Conservation (phyloP, 2,888 invertebrate species). For the Dione juno region DNA sequence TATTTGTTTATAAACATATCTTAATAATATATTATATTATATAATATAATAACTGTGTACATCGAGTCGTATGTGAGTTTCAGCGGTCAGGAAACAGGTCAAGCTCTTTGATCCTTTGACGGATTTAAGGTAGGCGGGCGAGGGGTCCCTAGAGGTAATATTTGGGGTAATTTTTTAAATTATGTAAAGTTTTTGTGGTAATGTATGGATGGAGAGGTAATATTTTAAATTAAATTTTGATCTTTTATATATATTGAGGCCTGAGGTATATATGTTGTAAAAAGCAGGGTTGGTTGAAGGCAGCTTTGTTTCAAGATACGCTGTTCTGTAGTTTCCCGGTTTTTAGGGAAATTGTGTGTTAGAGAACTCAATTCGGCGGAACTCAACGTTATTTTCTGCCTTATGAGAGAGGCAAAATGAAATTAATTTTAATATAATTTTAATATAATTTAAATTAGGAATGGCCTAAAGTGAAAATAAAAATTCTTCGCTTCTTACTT, state of each 20-base stretch:
- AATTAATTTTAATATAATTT: too few relatives aligned
- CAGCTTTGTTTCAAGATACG: too few relatives aligned
- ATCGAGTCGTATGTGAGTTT: slow-evolving; percentile 33
- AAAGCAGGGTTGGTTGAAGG: too few relatives aligned
- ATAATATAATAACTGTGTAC: not conserved
- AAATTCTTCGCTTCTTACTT: too few relatives aligned
- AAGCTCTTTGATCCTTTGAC: slow-evolving; percentile 37
- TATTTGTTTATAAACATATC: not conserved
- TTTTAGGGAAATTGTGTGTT: too few relatives aligned
- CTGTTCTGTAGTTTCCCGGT: too few relatives aligned
- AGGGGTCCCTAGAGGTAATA: not conserved
- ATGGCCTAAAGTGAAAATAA: too few relatives aligned
- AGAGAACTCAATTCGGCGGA: too few relatives aligned
- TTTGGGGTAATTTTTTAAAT: slow-evolving; percentile 17
- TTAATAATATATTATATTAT: not conserved
- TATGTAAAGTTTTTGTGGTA: slow-evolving; percentile 5
- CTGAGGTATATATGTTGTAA: too few relatives aligned
- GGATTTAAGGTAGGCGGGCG: slow-evolving; percentile 28
- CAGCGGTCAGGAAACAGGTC: slow-evolving; percentile 29
- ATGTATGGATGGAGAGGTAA: not conserved
- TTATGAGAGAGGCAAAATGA: too few relatives aligned
- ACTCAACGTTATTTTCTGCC: too few relatives aligned
- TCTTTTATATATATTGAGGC: not conserved
- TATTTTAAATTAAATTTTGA: not conserved
- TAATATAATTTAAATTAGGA: too few relatives aligned